Conservation (phyloP, 2,113 vertebrate genomes). For the Pavo muticus region DNA sequence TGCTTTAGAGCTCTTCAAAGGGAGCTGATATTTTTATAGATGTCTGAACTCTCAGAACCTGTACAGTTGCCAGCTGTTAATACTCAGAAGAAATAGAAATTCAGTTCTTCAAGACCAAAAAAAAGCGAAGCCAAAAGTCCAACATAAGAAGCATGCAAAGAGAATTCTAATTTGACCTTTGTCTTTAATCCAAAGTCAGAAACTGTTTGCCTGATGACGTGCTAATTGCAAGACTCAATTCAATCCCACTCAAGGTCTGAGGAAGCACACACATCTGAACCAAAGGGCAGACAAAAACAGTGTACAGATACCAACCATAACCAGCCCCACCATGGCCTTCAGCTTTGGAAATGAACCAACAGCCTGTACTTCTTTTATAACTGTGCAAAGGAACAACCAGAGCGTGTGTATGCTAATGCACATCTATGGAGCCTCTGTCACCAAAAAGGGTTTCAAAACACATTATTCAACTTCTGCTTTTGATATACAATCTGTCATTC, state of each 20-base stretch:
- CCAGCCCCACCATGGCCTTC: neutral
- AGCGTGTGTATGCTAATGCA: neutral
- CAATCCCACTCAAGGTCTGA: neutral
- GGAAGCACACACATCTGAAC: neutral
- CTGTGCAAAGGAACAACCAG: neutral
- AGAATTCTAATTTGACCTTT: slow-evolving; percentile 49
- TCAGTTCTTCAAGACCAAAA: slow-evolving; percentile 19
- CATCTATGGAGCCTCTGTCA: neutral
- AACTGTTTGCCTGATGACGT: neutral
- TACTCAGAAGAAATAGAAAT: slow-evolving; percentile 33
- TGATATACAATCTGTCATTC: neutral
- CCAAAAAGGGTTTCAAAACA: neutral
- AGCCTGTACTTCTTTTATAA: neutral
- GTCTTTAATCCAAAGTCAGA: slow-evolving; percentile 47
- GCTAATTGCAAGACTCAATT: slow-evolving; percentile 2
- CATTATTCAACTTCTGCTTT: neutral
- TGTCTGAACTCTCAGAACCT: slow-evolving; percentile 27
- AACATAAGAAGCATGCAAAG: neutral
- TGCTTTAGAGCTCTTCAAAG: slow-evolving; percentile 47
- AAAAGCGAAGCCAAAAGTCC: slow-evolving; percentile 12
- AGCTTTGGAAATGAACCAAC: neutral
- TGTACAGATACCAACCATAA: neutral
- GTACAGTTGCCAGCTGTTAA: slow-evolving; percentile 48
- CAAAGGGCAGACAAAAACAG: neutral
- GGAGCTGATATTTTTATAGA: slow-evolving; percentile 45